Conservation (phyloP, 2,113 vertebrate species). For the Pardalotus punctatus region DNA sequence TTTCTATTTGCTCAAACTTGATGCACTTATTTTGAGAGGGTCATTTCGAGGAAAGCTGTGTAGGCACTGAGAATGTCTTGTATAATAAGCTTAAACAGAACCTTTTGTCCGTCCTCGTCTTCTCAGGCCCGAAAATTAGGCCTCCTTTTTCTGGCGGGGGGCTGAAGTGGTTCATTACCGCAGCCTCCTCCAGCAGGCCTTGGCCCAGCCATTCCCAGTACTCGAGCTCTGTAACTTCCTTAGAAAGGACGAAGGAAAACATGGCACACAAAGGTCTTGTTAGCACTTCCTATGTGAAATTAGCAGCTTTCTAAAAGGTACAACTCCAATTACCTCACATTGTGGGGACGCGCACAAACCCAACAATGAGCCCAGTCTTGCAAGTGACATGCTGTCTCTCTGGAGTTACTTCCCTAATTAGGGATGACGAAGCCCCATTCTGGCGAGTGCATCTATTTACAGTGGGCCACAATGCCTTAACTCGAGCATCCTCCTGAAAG, state of each 20-base stretch:
- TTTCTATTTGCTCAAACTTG: conserved; percentile 99
- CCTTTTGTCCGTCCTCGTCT: conserved; percentile 97
- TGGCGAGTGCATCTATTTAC: conserved; percentile 93
- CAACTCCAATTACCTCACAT: conserved; percentile 99
- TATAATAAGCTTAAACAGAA: conserved; percentile 99
- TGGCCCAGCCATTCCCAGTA: conserved; percentile 92
- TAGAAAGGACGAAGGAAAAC: conserved; percentile 97
- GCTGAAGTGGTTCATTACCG: conserved; percentile 99
- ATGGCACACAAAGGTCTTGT: conserved; percentile 99
- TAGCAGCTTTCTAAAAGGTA: conserved; percentile 99
- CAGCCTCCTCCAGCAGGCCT: conserved; percentile 88
- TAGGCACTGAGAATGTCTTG: conserved; percentile 94
- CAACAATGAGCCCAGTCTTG: conserved; percentile 81
- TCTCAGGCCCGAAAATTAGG: conserved; percentile 97
- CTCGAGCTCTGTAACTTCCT: conserved; percentile 95
- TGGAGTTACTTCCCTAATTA: conserved; percentile 98
- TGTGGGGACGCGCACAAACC: conserved; percentile 86
- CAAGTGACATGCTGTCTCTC: conserved; percentile 88
- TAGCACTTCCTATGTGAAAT: conserved; percentile 99
- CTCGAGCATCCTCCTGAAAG: conserved; percentile 86
- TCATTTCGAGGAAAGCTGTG: conserved; percentile 95
- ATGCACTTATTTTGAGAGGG: conserved; percentile 99
- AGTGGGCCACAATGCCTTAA: conserved; percentile 83
- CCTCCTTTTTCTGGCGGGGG: conserved; percentile 92
- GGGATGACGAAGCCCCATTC: conserved; percentile 93